These are phyloP conservation scores for Temnothorax ravouxi DNA, from an alignment of 2,888 invertebrate species.

Conservation along the genomic window DNA sequence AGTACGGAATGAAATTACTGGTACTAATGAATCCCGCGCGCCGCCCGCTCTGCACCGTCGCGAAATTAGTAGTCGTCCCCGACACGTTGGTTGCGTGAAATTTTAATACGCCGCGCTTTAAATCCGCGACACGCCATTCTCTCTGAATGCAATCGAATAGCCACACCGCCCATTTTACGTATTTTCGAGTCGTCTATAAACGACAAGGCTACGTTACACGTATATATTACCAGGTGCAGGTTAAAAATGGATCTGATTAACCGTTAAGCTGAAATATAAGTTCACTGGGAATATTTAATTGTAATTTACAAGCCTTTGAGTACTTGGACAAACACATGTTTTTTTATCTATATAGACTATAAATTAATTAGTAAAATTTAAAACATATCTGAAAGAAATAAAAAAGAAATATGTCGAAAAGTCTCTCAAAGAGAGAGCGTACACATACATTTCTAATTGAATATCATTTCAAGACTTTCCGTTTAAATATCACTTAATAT, in stretches of 20 bases:
- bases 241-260: constrained; percentile 58
- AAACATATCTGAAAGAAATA: neutral
- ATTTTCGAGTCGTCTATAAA: constrained; percentile 8
- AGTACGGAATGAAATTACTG: constrained; percentile 57
- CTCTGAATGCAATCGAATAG: constrained; percentile 45
- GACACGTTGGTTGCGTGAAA: constrained; percentile 52
- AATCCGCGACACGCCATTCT: constrained; percentile 41
- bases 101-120: constrained; percentile 56
- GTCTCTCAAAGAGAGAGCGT: neutral
- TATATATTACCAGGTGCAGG: neutral
- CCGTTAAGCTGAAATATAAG: constrained; percentile 39
- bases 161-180: constrained; percentile 21
- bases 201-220: neutral
- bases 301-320: neutral
- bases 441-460: neutral
- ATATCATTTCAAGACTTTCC: neutral
- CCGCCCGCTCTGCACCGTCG: constrained; percentile 45
- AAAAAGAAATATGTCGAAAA: neutral
- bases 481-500: neutral
- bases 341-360: neutral
- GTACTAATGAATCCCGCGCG: constrained; percentile 57
- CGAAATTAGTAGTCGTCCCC: constrained; percentile 56
- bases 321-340: neutral
- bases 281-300: neutral
- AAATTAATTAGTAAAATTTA: neutral